phyloP scores from a whole-genome alignment of 2,888 invertebrate genomes.

The Cosmia trapezina region DNA sequence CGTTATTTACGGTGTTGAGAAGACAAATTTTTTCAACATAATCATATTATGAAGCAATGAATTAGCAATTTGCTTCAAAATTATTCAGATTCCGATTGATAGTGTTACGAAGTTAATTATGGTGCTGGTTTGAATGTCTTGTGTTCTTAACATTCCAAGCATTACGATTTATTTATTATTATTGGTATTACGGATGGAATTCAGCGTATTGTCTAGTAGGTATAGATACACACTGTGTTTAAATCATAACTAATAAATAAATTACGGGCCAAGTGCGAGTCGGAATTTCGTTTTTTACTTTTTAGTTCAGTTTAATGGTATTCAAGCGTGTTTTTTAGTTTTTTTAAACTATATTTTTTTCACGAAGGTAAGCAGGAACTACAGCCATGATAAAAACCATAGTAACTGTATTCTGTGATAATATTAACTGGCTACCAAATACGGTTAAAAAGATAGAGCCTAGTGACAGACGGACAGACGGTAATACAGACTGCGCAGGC shows the following conservation, averaged over 20 bases:
- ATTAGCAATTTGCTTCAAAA: no score
- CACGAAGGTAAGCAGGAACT: no score
- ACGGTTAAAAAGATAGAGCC: neutral
- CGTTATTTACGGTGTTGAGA: no score
- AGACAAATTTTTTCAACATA: no score
- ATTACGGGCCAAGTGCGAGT: neutral
- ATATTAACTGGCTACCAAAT: neutral
- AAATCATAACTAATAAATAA: neutral
- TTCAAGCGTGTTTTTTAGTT: no score
- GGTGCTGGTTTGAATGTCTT: neutral
- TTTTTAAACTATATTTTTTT: no score
- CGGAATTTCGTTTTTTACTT: neutral
- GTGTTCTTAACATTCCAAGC: neutral
- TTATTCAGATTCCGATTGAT: no score
- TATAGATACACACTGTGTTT: neutral
- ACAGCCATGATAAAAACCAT: neutral
- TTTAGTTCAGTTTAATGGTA: no score
- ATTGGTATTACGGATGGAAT: neutral
- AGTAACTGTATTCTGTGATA: neutral
- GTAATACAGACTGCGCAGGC: neutral
- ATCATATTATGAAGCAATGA: no score
- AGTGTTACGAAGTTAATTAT: no score
- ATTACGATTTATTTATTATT: constrained; percentile 19
- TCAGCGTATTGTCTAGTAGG: constrained; percentile 18
- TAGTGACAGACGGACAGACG: neutral